Evolutionary conservation across 64 coral and sea anemone species (phyloP), one percentile per base, ranked within the genome.

Genomic region (Astreopora myriophthalma): DNA sequence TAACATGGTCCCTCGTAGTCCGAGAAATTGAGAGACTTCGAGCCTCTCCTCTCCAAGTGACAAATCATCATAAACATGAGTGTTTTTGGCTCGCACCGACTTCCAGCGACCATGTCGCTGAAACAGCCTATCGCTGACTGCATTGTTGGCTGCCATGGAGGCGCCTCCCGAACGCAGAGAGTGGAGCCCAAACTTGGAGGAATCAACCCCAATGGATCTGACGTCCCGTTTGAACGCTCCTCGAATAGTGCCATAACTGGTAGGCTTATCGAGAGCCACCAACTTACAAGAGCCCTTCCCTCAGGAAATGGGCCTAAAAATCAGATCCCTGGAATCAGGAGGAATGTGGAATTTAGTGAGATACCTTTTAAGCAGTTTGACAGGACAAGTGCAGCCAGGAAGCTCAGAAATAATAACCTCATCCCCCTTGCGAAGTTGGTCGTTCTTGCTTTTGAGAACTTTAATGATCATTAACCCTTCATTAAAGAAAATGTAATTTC

Each of bases 391-490:
- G 37, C 31, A 13, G 36, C 72, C 23, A 75, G 71, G 46, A 28
- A 73, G 36, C 70, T 55, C 17, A 26, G 86, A 55, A 49, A 87
- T 42, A 46, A 87, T 32, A 24, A 37, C 63, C 27, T 72, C 29
- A 40, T 88, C 31, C 48, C 70, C 86, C 67, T 23, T 55, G 30
- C 42, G 64, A 68, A 73, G 85, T 73, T 74, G 69, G 70, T 79
- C 74, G 51, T 74, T 79, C 75, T 89, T 89, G 67, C 62, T 89
- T 51, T 72, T 68, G n/a, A 77, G 44, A 30, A 89, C 72, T 67
- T 46, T 17, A 79, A 76, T 79, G 27, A 75, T 26, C 39, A 89
- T 79, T 73, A 74, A 64, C n/a, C 39, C 63, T 52, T 79, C 60
- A 62, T 35, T 25, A 61, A 90, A 80, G 62, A 39, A 74, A 58